Base-by-base conservation (phyloP, 1,140 invertebrate species). In the Pteromalus puparum region DNA sequence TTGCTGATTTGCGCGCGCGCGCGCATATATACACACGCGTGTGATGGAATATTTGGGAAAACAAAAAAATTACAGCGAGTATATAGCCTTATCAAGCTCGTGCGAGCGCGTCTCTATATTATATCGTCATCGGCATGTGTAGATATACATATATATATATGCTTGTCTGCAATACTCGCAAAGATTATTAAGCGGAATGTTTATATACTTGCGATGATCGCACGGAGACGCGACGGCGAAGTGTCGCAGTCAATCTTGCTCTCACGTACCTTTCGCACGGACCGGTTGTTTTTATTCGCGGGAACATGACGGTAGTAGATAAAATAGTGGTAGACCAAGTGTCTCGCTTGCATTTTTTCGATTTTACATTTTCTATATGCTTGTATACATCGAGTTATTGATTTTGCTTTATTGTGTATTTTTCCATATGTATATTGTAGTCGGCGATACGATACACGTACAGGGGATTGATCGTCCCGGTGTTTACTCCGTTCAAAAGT, bases 401-500 rank as follows among this genome's bases (percentile, higher is more conserved):
- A 42, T 42, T n/a, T 68, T 24, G 18, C n/a, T 24, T 13, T 15
- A 68, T 68, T 10, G n/a, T 68, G n/a, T 24, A 2, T 75, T 75
- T 42, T 75, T 75, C 46, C 46, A 10, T 10, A 0, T 42, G 10
- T 42, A 10, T 9, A 1, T 4, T 70, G 24, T 12, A 81, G 79
- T 81, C 79, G 18, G 42, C 34, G 34, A n/a, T 81, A 13, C 42
- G 70, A 3, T 81, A 81, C 46, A 1, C 80, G 15, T 81, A 73
- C 70, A 73, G 48, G 30, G 80, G 80, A 4, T 34, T 81, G 26
- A n/a, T 81, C 24, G 80, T 81, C 3, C 80, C 80, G 18, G 80
- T 81, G n/a, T 81, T 81, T 30, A 81, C 80, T 13, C 80, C 80
- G 15, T 81, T 81, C 18, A 81, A 53, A 53, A 46, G 15, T 42